A percentile compares a stretch with the other conserved stretches of the same genome.
Conservation (phyloP, 2,797 vertebrate species). For the Basileuterus tristriatus region DNA sequence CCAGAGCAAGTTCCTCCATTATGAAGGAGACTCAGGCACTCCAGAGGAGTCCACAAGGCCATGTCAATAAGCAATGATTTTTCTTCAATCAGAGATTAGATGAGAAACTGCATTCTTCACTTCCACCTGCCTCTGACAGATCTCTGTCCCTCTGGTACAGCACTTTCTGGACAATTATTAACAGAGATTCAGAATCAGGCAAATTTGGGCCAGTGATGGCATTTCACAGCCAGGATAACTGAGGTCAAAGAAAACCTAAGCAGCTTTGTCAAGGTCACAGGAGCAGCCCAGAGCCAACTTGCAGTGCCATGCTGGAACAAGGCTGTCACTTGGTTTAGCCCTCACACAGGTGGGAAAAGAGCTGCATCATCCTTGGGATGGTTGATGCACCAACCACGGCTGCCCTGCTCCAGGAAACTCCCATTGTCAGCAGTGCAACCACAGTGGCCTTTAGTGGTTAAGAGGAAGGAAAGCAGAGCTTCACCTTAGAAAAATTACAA, state of each 20-base stretch:
- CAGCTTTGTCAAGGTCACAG: not conserved
- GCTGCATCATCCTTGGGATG: not conserved
- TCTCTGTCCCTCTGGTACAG: not conserved
- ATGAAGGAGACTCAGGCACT: not conserved
- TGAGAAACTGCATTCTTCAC: not conserved
- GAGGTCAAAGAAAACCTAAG: not conserved
- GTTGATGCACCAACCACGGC: not conserved
- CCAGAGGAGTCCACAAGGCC: not conserved
- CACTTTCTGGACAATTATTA: not conserved
- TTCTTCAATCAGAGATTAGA: not conserved
- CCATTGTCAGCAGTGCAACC: not conserved
- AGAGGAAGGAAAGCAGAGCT: not conserved
- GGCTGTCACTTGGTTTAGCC: not conserved
- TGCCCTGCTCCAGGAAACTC: not conserved
- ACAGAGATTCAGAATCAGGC: not conserved
- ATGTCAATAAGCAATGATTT: not conserved
- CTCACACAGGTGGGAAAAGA: not conserved
- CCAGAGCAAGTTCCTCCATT: not conserved
- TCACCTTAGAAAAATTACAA: not conserved
- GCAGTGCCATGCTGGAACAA: fast-evolving
- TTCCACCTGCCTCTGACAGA: not conserved
- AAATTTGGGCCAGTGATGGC: not conserved
- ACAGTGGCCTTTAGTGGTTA: not conserved
- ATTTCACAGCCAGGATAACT: not conserved
- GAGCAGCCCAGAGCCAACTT: not conserved